Evolutionary conservation across 2,113 vertebrate genomes (phyloP), one percentile per base, ranked within the genome.

Genomic region (Malurus alboscapulatus): DNA sequence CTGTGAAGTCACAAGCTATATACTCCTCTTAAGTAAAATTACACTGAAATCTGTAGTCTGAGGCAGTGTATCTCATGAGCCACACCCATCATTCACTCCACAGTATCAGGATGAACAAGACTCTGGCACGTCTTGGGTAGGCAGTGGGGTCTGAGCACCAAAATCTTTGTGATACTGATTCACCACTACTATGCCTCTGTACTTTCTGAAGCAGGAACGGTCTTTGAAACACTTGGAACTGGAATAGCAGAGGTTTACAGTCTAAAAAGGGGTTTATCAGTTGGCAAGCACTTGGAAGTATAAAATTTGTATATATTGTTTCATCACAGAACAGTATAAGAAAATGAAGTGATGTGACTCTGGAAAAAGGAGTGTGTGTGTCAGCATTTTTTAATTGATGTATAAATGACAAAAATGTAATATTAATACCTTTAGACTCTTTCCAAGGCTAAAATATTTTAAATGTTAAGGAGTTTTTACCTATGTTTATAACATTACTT

Each of bases 401-500:
- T 66, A 27, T 38, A n/a, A 77, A 90, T 36, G 13, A 58, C 1
- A 32, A 30, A 34, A n/a, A 47, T 1, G 0, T 67, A 45, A 44
- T 66, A 50, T 30, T 78, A 67, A 76, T 51, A 14, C 6, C 30
- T 82, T 84, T 51, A 48, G 13, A 58, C 3, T 74, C 53, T 82
- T 84, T 78, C 55, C 10, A 81, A 75, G 53, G 44, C 2, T 71
- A 38, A 62, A 77, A 59, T 19, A 2, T 4, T 72, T 76, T 65
- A 68, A 57, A 63, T 59, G 3, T 45, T 57, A n/a, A 7, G 7
- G 2, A 0, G 1, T 13, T 53, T 78, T 69, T 11, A 30, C 3
- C 12, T 77, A 22, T 55, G 5, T 22, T 84, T 79, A 36, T 59
- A 61, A 30, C 3, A 34, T 72, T 75, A 24, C 18, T 86, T 69